Evolutionary conservation across 2,113 vertebrate species (phyloP), one percentile per base, ranked within the genome.

Genomic region (Microtus ochrogaster): DNA sequence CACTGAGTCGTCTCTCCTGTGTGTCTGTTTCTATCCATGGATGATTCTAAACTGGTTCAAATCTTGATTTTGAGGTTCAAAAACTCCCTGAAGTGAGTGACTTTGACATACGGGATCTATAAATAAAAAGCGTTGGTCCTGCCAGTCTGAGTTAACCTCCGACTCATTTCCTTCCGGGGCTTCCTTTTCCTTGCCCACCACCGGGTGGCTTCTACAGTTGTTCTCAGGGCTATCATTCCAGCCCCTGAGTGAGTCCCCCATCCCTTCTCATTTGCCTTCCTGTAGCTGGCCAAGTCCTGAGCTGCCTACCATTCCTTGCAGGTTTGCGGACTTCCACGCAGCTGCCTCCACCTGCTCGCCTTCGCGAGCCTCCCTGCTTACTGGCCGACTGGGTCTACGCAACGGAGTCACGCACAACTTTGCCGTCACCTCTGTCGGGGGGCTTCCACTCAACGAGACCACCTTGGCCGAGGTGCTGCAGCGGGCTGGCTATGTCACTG

Each of bases 371-470:
- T 99, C 99, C 16, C 97, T 99, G 96, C 99, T 99, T 73, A 99
- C 99, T 0, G 99, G 99, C 14, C 99, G 99, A 17, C 99, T 99
- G 0, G 99, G 99, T 0, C 98, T 98, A 1, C 99, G 99, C 93
- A 99, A 99, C 0, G 99, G 99, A 4, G 99, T 99, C 88, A 99
- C 99, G 0, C 99, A 99, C 96, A 99, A 99, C 98, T 99, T 99
- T 49, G 99, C 98, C 0, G 94, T 99, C 91, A 84, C 97, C 0
- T 99, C 99, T 0, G 90, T 99, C 0, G 99, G 99, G 0, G 99
- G 99, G 39, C 99, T 99, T 11, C 99, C 99, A 7, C 98, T 99
- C 49, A 99, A 99, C 0, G 99, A 99, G 98, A 99, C 98, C 77
- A 99, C 99, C 8, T 96, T 99, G 89, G 99, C 99, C 0, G 98